Base-by-base conservation (phyloP, 2,888 invertebrate genomes). In the Ypsolopha sequella region DNA sequence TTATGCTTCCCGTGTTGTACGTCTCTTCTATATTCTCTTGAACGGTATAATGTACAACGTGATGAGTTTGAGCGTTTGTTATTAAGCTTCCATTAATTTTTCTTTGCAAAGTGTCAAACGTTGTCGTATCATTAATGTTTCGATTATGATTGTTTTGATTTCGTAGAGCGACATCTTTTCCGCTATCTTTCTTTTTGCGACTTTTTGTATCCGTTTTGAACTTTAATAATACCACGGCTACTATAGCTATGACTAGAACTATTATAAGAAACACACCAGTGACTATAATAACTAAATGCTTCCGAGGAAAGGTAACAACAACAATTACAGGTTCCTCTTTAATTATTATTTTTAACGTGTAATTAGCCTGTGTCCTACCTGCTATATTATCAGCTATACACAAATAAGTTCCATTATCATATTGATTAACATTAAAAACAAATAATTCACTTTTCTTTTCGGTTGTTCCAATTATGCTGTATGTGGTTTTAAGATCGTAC, bases 341-440 rank as follows among this genome's bases (percentile, higher is more conserved):
- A 51, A 92, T 88, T 57, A 94, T 88, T 48, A 95, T 90, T 56
- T 91, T 88, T 58, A 96, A 88, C 1, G 96, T 95, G 62, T 94
- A 94, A 73, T 96, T 96, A 53, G 93, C 92, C 58, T 90, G 91
- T 0, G 92, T 89, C 53, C 88, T 89, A 10, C 96, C 96, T 0
- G 96, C 96, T 11, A 92, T 89, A 71, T 96, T 96, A 66, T 94
- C 94, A 0, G 96, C 96, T 10, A 93, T 88, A 73, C 96, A 97
- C 4, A 93, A 90, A 70, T 95, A 96, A 7, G 93, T 94, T 6
- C 96, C 96, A 65, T 95, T 95, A 68, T 95, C 94, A 57, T 93
- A 93, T 41, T 88, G 89, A 36, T 91, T 91, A 24, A 93, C 91
- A 69, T 93, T 93, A 65, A 91, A 91, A 62, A 95, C 92, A 65